phyloP scores from a whole-genome alignment of 2,797 vertebrate genomes.

The Rhynchotus rufescens region DNA sequence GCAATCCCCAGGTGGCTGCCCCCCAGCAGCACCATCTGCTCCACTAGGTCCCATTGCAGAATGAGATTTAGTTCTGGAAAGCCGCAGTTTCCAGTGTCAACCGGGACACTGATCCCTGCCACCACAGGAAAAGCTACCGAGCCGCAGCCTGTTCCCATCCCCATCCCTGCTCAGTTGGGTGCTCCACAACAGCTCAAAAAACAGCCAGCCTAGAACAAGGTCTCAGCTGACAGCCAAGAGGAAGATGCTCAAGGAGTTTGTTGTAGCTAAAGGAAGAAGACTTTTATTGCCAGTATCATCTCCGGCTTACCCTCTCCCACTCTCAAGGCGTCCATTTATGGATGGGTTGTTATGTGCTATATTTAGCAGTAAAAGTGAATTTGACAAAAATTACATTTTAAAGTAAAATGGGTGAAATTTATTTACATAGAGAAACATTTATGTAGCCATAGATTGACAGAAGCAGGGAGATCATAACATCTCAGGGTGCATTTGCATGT shows the following conservation, averaged over 20 bases:
- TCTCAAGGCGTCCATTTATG: neutral
- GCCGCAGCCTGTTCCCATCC: neutral
- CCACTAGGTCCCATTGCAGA: neutral
- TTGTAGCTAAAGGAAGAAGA: neutral
- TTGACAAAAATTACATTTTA: constrained; percentile 59
- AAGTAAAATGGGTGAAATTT: constrained; percentile 57
- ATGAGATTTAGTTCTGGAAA: neutral
- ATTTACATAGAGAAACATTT: constrained; percentile 40
- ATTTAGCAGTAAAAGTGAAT: constrained; percentile 41
- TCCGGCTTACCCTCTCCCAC: neutral
- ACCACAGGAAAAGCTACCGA: accelerated
- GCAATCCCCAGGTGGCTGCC: too few relatives aligned
- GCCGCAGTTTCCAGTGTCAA: neutral
- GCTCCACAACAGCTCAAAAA: neutral
- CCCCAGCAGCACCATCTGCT: neutral
- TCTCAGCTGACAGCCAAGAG: neutral
- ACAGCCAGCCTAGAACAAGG: neutral
- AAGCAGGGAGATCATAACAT: neutral
- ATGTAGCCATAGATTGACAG: neutral
- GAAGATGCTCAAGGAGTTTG: neutral
- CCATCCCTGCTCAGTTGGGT: neutral
- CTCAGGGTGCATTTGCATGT: neutral
- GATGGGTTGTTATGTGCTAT: neutral
- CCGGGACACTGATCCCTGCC: neutral
- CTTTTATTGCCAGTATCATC: constrained; percentile 1